Evolutionary conservation across 2,797 vertebrate species (phyloP), one percentile per base, ranked within the genome.

Genomic region (Erithacus rubecula): DNA sequence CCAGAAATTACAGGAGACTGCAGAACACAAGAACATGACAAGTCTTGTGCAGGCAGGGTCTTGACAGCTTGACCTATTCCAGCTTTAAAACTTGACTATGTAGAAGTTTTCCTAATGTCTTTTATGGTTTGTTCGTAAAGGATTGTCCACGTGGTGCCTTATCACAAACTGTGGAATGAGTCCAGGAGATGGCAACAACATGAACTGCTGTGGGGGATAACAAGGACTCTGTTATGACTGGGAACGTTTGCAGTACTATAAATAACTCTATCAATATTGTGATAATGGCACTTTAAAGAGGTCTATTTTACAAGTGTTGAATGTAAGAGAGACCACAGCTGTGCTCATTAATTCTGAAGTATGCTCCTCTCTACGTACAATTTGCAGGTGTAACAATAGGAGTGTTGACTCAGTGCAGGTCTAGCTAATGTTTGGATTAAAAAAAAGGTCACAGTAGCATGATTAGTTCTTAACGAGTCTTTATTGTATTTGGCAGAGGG

Each of bases 221-320:
- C 97, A 97, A 98, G 98, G 96, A 96, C 96, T 97, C 97, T 98
- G 98, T 98, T 98, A 98, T 97, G 98, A 98, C 97, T 97, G 97
- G 96, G 96, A 98, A 95, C 96, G 60, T 97, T 98, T 96, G 95
- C 97, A 88, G 93, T 96, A 96, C 98, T 98, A 98, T 98, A 98
- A 98, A 98, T 98, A 98, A 98, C 98, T 98, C 98, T 97, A 98
- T 98, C 98, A 98, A 98, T 98, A 98, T 98, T 98, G 98, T 98
- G 98, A 98, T 98, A 98, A 98, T 98, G 98, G 97, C 97, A 97
- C 97, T 98, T 98, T 98, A 98, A 98, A 98, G 98, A 98, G 98
- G 97, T 97, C 97, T 98, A 96, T 98, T 98, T 98, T 98, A 97
- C 97, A 96, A 98, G 97, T 94, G 97, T 96, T 97, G 96, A 97